Evolutionary conservation across 92 coral and sea anemone genomes (phyloP).

Genomic region (Epizoanthus ramosus): DNA sequence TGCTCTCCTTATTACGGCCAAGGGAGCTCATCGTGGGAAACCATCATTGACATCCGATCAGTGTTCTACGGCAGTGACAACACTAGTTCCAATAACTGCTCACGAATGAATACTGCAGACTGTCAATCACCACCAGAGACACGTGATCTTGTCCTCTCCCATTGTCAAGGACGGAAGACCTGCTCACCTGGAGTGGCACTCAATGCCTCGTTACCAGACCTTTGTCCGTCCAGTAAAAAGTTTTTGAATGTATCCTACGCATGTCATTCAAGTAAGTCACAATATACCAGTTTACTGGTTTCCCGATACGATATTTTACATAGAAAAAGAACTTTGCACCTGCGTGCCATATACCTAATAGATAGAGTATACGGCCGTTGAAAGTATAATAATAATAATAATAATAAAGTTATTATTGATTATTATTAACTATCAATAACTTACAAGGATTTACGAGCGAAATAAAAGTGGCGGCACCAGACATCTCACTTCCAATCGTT

Average conservation of each 20-base stretch:
- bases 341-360: too few species aligned
- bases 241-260: constrained; percentile 6
- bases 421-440: too few species aligned
- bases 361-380: too few species aligned
- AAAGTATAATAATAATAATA: too few species aligned
- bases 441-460: too few species aligned
- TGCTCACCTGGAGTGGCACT: constrained; percentile 16
- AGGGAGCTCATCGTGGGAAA: not conserved
- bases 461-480: too few species aligned
- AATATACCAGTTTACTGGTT: too few species aligned
- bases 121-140: constrained; percentile 28
- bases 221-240: constrained; percentile 1
- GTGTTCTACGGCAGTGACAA: constrained; percentile 20
- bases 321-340: too few species aligned
- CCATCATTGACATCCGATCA: constrained; percentile 7
- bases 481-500: too few species aligned
- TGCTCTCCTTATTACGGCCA: constrained; percentile 2
- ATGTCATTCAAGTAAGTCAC: constrained; percentile 33
- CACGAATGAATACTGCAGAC: not conserved
- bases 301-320: too few species aligned
- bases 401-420: too few species aligned
- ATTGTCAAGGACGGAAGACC: constrained; percentile 13
- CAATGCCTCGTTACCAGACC: constrained; percentile 4
- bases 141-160: not conserved
- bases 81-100: not conserved